Conservation (phyloP, 2,113 vertebrate genomes). For the Pelodiscus sinensis region DNA sequence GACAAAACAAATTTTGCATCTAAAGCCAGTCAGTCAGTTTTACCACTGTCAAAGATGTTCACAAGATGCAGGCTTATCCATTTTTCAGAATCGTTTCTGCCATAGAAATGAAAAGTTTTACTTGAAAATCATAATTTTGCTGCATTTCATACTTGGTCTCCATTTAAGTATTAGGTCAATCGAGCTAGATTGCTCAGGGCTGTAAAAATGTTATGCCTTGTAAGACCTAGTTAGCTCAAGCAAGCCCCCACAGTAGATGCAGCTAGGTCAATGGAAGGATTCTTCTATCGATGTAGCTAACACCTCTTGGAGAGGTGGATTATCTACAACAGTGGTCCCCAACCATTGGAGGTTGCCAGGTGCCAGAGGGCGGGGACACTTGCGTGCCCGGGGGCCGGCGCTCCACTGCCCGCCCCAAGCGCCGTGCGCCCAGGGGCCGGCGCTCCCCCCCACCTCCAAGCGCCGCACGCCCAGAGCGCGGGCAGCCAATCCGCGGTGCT, state of each 20-base stretch:
- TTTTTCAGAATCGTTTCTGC: neutral
- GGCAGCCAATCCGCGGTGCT: too few species aligned
- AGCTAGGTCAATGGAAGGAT: neutral
- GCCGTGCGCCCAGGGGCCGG: too few species aligned
- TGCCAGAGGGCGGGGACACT: too few species aligned
- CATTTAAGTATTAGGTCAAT: neutral
- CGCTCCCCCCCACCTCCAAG: too few species aligned
- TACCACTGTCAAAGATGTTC: neutral
- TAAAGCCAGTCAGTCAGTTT: neutral
- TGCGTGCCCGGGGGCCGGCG: too few species aligned
- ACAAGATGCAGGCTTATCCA: neutral
- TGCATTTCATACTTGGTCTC: neutral
- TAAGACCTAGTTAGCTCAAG: neutral
- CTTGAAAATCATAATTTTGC: neutral
- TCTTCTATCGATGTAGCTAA: neutral
- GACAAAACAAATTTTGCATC: neutral
- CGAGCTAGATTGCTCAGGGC: neutral
- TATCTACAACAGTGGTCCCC: neutral
- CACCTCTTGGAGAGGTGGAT: neutral
- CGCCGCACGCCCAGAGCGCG: too few species aligned
- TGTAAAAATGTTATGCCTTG: neutral
- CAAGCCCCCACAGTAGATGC: neutral
- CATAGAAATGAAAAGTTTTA: neutral
- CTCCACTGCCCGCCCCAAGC: too few species aligned
- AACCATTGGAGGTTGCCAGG: too few species aligned